Base-by-base conservation (phyloP, 2,888 invertebrate species). In the Lamellibrachia satsuma region DNA sequence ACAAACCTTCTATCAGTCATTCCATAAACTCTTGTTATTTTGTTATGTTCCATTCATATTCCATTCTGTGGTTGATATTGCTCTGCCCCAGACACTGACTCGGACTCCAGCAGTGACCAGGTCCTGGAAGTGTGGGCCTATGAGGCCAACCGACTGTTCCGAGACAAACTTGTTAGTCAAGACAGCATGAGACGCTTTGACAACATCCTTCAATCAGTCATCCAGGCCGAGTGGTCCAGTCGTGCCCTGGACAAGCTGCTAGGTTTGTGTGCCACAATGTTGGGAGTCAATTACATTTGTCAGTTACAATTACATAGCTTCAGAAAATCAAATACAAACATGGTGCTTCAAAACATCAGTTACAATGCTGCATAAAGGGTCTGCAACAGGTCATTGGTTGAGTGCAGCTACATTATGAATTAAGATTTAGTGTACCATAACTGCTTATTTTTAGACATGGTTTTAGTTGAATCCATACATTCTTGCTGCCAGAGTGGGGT, bases 61-160 rank as follows among this genome's bases (percentile, higher is more conserved):
- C 22, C n/a, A n/a, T 4, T 6, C 11, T 6, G 22, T 75, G 22
- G 6, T 22, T 4, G 75, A 75, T 1, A n/a, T 75, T 75, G 22
- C 22, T 75, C n/a, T 75, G 75, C 22, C 1, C n/a, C 75, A 75
- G 75, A 75, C 6, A 22, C 4, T 15, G 75, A 75, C 22, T 75
- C 75, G 22, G 75, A 75, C 15, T 75, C 75, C 92, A 94, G 95
- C 39, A 95, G 95, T 93, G 96, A 96, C 93, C 95, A 95, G 27
- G 94, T 97, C 52, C 94, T 97, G 60, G 96, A 98, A 97, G 97
- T 98, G 3, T 97, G 98, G 94, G 97, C 97, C 57, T 97, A 98
- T 94, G 98, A 99, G 97, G 98, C 98, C 1, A 97, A 97, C 93
- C 97, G 98, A 93, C 97, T 98, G 95, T 98, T 99, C 96, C 97